Base-by-base conservation (phyloP, 2,888 invertebrate genomes). In the Hedychridium roseum region DNA sequence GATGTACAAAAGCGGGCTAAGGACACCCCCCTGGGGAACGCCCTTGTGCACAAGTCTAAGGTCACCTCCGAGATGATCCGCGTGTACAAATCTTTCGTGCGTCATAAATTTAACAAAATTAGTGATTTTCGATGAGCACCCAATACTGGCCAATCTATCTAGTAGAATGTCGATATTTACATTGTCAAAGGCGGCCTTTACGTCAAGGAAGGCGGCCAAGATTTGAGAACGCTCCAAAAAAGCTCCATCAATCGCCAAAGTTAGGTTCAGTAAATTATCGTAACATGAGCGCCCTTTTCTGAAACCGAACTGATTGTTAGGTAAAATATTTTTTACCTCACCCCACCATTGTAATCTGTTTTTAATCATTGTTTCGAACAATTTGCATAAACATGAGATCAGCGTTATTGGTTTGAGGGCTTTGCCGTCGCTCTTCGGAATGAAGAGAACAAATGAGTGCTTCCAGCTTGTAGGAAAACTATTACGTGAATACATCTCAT, bases 341-440 rank as follows among this genome's bases (percentile, higher is more conserved):
- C 3, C 4, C 41, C 41, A 47, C 41, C 36, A 47, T 11, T 41
- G 41, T 11, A 47, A 18, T 9, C 36, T 27, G 23, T 35, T 28
- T 14, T 47, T 47, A 1, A 41, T 3, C 11, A 47, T 17, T 16
- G 36, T 36, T 16, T 47, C 40, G n/a, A 34, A 46, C 2, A 46
- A 3, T 16, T 46, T 46, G 18, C 35, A 34, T 2, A 40, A 2
- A 20, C 40, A 40, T 17, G 46, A 46, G 3, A 41, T 14, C 1
- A 46, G 18, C 14, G 40, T 3, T n/a, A 46, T 46, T 3, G 46
- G 40, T 40, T 41, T n/a, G 3, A 16, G 14, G 7, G n/a, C 27
- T 2, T 5, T 28, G 1, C 36, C 31, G 7, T 39, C 47, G 7
- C 12, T 2, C n/a, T 47, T 47, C 0, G 3, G 4, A 3, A 47